Conservation (phyloP, 2,113 vertebrate species). For the Sphyrna mokarran region DNA sequence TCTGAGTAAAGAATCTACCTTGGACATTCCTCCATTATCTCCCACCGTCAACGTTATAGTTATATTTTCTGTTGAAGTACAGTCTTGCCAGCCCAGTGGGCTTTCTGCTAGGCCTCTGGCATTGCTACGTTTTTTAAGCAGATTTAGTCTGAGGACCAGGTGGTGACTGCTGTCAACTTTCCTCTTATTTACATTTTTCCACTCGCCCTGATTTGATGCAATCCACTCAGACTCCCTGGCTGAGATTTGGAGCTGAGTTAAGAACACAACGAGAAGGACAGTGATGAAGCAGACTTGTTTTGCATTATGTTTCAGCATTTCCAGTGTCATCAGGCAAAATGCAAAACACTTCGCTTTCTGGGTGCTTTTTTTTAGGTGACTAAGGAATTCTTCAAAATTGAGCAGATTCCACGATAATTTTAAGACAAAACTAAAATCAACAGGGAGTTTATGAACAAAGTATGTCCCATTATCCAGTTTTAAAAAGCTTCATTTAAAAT, state of each 20-base stretch:
- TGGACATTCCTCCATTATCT: no score
- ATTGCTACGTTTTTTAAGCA: background rate
- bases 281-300: background rate
- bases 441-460: background rate
- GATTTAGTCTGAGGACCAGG: background rate
- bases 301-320: background rate
- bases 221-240: background rate
- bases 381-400: background rate
- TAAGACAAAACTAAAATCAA: background rate
- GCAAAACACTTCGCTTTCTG: background rate
- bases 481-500: background rate
- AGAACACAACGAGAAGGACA: background rate
- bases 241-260: background rate
- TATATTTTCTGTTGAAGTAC: background rate
- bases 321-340: background rate
- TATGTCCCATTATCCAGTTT: background rate
- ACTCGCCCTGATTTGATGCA: background rate
- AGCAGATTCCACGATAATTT: background rate
- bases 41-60: no score
- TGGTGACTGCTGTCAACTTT: background rate
- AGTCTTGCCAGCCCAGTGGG: background rate
- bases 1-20: no score
- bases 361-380: background rate
- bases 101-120: background rate
- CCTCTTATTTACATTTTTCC: background rate